These are phyloP conservation scores for Platyscapa corneri DNA, from an alignment of 1,140 invertebrate species.

Conservation along the genomic window DNA sequence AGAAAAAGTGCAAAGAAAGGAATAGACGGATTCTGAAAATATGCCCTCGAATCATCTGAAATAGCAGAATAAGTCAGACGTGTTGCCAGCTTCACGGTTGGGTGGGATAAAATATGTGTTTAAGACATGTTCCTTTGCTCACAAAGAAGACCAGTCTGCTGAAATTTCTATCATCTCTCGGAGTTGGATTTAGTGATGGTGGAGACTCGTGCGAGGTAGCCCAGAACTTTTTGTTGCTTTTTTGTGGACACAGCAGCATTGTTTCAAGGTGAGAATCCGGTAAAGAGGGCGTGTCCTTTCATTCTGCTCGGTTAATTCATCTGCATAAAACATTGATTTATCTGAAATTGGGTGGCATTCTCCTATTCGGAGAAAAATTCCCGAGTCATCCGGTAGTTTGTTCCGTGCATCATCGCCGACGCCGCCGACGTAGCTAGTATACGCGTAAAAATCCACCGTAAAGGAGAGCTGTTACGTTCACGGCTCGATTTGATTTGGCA, in stretches of 20 bases:
- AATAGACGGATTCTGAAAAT: not conserved
- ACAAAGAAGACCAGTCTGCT: slow-evolving; percentile 4
- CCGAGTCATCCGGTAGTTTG: slow-evolving; percentile 62
- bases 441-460: slow-evolving; percentile 51
- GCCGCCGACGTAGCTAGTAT: slow-evolving; percentile 50
- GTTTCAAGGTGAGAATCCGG: slow-evolving; percentile 58
- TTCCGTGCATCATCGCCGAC: slow-evolving; percentile 8
- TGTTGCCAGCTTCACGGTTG: not conserved
- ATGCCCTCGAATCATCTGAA: slow-evolving; percentile 31
- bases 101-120: slow-evolving; percentile 8
- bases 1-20: too few species aligned
- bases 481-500: slow-evolving; percentile 64
- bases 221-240: slow-evolving; percentile 47
- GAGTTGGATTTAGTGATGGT: slow-evolving; percentile 7
- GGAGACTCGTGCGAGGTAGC: slow-evolving; percentile 1
- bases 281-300: slow-evolving; percentile 58
- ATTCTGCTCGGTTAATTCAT: slow-evolving; percentile 57
- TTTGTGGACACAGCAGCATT: slow-evolving; percentile 48
- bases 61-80: slow-evolving; percentile 23
- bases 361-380: slow-evolving; percentile 57
- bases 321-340: slow-evolving; percentile 68
- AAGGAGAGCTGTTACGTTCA: slow-evolving; percentile 70
- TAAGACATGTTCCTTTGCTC: slow-evolving; percentile 15
- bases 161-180: slow-evolving; percentile 44
- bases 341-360: not conserved